phyloP scores from a whole-genome alignment of 2,888 invertebrate species.

The Clepsis dumicolana region DNA sequence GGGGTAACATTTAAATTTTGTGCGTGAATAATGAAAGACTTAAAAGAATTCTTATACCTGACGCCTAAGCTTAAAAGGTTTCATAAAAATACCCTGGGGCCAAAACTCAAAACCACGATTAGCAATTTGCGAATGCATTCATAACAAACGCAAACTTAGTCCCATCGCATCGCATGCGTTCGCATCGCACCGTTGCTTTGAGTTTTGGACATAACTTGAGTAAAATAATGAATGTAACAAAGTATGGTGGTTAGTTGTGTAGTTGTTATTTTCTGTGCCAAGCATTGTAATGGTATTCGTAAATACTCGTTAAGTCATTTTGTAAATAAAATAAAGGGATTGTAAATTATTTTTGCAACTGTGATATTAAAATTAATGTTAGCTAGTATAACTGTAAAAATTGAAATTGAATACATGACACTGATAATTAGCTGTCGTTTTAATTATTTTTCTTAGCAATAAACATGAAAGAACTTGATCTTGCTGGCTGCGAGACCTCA shows the following conservation, averaged over 20 bases:
- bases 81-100: not conserved
- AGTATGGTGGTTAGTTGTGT: constrained; percentile 9
- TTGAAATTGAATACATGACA: constrained; percentile 72
- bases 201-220: not conserved
- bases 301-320: not conserved
- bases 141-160: no score
- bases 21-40: constrained; percentile 5
- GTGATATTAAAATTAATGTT: constrained; percentile 81
- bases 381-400: constrained; percentile 59
- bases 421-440: constrained; percentile 52
- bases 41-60: not conserved
- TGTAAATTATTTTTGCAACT: constrained; percentile 67
- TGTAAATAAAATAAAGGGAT: constrained; percentile 38
- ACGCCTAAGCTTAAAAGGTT: not conserved
- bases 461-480: no score
- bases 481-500: no score
- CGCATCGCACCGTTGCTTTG: not conserved
- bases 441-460: constrained; percentile 8
- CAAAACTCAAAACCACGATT: not conserved
- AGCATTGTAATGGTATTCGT: constrained; percentile 17
- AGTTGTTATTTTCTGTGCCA: constrained; percentile 22
- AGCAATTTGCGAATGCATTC: not conserved
- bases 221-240: not conserved
- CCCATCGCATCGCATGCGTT: not conserved
- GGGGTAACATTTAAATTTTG: not conserved